Evolutionary conservation across 2,113 vertebrate genomes (phyloP), one percentile per base, ranked within the genome.

Genomic region (Paradoxurus hermaphroditus): DNA sequence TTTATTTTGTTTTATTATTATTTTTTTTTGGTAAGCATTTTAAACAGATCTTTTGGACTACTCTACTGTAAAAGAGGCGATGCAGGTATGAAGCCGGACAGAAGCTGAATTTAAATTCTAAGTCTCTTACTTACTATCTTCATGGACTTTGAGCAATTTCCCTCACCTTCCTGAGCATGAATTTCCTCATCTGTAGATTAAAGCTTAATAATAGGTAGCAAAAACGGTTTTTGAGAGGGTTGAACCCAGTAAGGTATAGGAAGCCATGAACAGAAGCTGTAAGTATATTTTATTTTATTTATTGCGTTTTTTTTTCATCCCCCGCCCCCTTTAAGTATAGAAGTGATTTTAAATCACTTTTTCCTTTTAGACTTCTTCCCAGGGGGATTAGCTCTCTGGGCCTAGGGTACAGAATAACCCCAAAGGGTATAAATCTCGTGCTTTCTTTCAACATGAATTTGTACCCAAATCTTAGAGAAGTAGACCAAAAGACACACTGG

Each of bases 331-430:
- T 6, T 65, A 68, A 62, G 31, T 62, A 41, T 68, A n/a, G n/a
- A n/a, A n/a, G n/a, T n/a, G n/a, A 91, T 73, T 81, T 83, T 78
- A 29, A 97, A 65, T 90, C 36, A 27, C 85, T 95, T 82, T 75
- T 63, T 85, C 70, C 70, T 59, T 85, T 94, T 72, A 85, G 44
- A 41, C 0, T 39, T 94, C 31, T 89, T 84, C 70, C 39, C 29
- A 46, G 27, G 62, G 62, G 36, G 18, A 34, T 46, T 85, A 86
- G 25, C 41, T 91, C 51, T 88, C 68, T 81, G 63, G 63, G 78
- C 36, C 12, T n/a, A 70, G 56, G 36, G 59, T 11, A 83, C 16
- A n/a, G n/a, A n/a, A 49, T n/a, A 94, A 70, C 13, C 14, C 63
- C 46, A 79, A 27, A 68, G 4, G 29, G 14, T 65, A 92, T 36